Conservation (phyloP, 2,888 invertebrate species). For the Drosophila melanosoma region DNA sequence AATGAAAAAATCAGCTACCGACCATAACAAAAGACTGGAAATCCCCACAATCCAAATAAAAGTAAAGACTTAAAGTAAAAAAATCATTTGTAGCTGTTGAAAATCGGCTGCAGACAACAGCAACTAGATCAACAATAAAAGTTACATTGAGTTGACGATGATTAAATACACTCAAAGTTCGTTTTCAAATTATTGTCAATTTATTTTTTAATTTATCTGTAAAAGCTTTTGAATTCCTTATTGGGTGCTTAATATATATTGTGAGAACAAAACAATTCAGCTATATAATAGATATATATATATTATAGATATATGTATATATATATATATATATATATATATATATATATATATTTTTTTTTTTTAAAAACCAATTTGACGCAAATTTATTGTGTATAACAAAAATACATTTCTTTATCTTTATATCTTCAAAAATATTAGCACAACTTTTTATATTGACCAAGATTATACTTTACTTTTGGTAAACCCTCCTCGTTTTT, state of each 20-base stretch:
- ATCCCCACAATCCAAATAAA: neutral
- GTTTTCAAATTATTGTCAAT: neutral
- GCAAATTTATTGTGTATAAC: neutral
- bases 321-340: neutral
- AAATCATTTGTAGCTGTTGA: constrained; percentile 11
- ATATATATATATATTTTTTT: neutral
- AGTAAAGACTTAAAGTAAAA: neutral
- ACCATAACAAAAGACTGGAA: constrained; percentile 25
- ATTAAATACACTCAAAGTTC: neutral
- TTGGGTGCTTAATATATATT: neutral
- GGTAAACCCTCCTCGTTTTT: neutral
- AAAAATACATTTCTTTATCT: neutral
- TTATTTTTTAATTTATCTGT: neutral
- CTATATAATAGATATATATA: neutral
- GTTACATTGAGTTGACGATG: neutral
- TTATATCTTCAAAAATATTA: neutral
- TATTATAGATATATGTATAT: neutral
- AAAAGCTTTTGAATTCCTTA: neutral
- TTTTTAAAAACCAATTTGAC: neutral
- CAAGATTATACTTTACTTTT: neutral
- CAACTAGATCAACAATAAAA: constrained; percentile 20
- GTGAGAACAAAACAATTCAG: neutral
- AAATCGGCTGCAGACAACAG: constrained; percentile 29
- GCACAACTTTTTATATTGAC: neutral
- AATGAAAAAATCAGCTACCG: constrained; percentile 61